These are phyloP conservation scores for Flexamia atlantica DNA, from an alignment of 2,888 invertebrate genomes.

Conservation along the genomic window DNA sequence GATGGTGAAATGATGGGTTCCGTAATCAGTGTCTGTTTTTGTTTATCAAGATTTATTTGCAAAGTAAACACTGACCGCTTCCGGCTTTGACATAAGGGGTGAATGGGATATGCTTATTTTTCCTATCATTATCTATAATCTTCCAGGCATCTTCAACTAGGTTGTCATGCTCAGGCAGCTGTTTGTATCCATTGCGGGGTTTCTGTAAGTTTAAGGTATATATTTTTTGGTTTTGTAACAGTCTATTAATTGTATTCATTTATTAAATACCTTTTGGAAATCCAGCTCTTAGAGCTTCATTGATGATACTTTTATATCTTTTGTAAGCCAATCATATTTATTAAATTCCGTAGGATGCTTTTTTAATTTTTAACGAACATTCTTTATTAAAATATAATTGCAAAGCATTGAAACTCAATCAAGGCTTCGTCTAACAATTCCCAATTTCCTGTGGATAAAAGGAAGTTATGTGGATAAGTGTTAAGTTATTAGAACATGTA, in stretches of 20 bases:
- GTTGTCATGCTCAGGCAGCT: not conserved
- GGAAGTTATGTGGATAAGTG: not conserved
- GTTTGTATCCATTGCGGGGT: not conserved
- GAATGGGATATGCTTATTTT: not conserved
- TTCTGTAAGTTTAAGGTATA: conserved; percentile 10
- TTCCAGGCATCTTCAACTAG: conserved; percentile 2
- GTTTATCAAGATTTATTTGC: not conserved
- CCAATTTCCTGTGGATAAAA: not conserved
- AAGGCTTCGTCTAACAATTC: not conserved
- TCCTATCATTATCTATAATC: conserved; percentile 9
- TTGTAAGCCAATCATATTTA: conserved; percentile 25
- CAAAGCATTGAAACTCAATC: not conserved
- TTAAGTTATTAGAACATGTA: conserved; percentile 15
- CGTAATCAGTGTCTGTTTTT: not conserved
- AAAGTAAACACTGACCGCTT: not conserved
- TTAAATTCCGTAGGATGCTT: not conserved
- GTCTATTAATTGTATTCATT: not conserved
- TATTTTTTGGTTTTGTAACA: conserved; percentile 21
- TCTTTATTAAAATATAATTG: not conserved
- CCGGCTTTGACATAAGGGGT: not conserved
- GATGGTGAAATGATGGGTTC: too few species aligned
- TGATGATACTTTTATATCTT: conserved; percentile 2
- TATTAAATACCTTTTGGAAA: conserved; percentile 27
- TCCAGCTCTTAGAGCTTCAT: conserved; percentile 8
- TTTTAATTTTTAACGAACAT: conserved; percentile 3